These are phyloP conservation scores for Channa argus DNA, from an alignment of 2,113 vertebrate genomes.

Conservation along the genomic window DNA sequence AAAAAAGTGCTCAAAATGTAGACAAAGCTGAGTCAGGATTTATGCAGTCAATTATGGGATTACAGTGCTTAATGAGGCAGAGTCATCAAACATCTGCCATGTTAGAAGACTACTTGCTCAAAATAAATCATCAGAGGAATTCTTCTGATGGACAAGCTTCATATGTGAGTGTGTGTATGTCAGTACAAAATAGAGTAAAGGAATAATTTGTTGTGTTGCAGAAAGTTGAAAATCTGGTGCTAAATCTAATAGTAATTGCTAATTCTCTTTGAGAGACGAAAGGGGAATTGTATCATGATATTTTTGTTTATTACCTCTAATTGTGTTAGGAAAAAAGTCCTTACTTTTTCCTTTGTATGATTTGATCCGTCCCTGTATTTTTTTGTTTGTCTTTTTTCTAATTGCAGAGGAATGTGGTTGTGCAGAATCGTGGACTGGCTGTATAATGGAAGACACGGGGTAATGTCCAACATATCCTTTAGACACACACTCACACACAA, in stretches of 20 bases:
- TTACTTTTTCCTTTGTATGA: no score
- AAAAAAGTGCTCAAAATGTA: conserved; percentile 10
- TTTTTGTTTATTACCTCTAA: no score
- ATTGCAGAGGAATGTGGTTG: conserved; percentile 91
- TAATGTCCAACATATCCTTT: conserved; percentile 70
- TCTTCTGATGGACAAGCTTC: not conserved
- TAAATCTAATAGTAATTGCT: conserved; percentile 1
- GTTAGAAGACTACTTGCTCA: conserved; percentile 12
- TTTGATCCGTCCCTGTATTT: not conserved
- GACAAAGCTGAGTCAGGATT: conserved; percentile 15
- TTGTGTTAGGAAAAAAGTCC: no score
- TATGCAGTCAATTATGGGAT: conserved; percentile 21
- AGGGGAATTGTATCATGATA: not conserved
- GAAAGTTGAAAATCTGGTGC: not conserved
- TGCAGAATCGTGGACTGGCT: conserved; percentile 90
- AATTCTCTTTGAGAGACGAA: not conserved
- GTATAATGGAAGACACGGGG: conserved; percentile 98
- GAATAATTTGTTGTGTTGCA: not conserved
- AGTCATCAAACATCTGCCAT: conserved; percentile 24
- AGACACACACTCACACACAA: conserved; percentile 10
- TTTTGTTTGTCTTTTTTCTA: conserved; percentile 14
- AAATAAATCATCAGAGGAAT: conserved; percentile 19
- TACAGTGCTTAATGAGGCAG: conserved; percentile 16
- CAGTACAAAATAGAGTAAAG: conserved; percentile 4
- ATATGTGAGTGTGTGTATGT: not conserved